A percentile compares a stretch with the other conserved stretches of the same genome.
Conservation (phyloP, 2,113 vertebrate genomes). For the Mormyrus lacerda region DNA sequence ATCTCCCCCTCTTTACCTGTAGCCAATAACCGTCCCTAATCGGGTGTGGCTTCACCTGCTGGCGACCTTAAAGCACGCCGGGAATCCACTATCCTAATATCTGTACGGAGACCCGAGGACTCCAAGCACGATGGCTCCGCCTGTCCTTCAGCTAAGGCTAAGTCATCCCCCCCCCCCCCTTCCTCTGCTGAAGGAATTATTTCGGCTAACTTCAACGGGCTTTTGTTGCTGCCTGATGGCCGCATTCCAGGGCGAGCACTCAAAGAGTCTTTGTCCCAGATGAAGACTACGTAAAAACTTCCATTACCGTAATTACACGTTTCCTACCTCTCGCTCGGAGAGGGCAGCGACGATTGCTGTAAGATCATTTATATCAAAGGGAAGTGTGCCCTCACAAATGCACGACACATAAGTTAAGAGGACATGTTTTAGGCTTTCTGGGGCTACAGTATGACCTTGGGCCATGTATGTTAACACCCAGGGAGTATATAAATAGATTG, state of each 20-base stretch:
- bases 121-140: conserved; percentile 30
- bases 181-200: conserved; percentile 6
- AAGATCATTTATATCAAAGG: conserved; percentile 29
- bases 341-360: conserved; percentile 20
- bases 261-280: conserved; percentile 38
- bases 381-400: not conserved
- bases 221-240: conserved; percentile 18
- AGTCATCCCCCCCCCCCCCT: not conserved
- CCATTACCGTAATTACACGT: conserved; percentile 39
- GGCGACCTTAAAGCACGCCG: conserved; percentile 70
- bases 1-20: conserved; percentile 73
- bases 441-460: not conserved
- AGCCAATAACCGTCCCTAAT: conserved; percentile 41
- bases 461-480: not conserved
- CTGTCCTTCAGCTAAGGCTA: conserved; percentile 26
- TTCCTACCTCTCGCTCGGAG: conserved; percentile 16
- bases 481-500: not conserved
- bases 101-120: conserved; percentile 50
- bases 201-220: conserved; percentile 22
- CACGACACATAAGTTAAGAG: not conserved
- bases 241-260: conserved; percentile 29
- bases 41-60: conserved; percentile 53
- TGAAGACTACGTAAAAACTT: conserved; percentile 28
- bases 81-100: conserved; percentile 61
- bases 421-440: not conserved